phyloP scores from a whole-genome alignment of 1,140 invertebrate species.

The Coelopa frigida region DNA sequence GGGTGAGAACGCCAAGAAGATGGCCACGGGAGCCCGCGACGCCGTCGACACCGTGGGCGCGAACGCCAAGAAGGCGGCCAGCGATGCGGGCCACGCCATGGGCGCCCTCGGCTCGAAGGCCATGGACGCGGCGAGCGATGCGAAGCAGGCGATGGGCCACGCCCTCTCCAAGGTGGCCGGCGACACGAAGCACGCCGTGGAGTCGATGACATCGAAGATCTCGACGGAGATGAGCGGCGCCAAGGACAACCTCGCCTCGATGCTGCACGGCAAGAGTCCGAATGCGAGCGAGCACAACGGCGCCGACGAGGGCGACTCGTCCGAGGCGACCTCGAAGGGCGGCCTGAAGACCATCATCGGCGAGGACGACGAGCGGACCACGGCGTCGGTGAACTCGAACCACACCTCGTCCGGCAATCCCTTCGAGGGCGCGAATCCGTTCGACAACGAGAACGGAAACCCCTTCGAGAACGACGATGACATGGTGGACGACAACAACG shows the following conservation, averaged over 20 bases:
- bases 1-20: constrained; percentile 25
- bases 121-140: constrained; percentile 16
- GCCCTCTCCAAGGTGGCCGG: constrained; percentile 31
- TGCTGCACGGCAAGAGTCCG: constrained; percentile 34
- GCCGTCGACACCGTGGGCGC: constrained; percentile 28
- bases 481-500: constrained; percentile 21
- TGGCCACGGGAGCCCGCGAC: constrained; percentile 26
- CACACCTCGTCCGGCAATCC: constrained; percentile 29
- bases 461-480: constrained; percentile 20
- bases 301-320: constrained; percentile 5
- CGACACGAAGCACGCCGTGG: constrained; percentile 12
- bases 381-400: constrained; percentile 39
- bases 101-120: constrained; percentile 18
- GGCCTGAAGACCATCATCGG: constrained; percentile 21
- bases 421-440: constrained; percentile 20
- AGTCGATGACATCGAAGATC: constrained; percentile 11
- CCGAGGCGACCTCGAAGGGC: constrained; percentile 28
- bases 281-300: constrained; percentile 16
- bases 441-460: constrained; percentile 14
- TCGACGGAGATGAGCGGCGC: constrained; percentile 26
- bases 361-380: constrained; percentile 40
- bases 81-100: constrained; percentile 16
- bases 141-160: constrained; percentile 30
- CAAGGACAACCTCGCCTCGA: constrained; percentile 33
- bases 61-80: not conserved